These are phyloP conservation scores for Oryctes rhinoceros DNA, from an alignment of 1,140 invertebrate genomes.

Conservation along the genomic window DNA sequence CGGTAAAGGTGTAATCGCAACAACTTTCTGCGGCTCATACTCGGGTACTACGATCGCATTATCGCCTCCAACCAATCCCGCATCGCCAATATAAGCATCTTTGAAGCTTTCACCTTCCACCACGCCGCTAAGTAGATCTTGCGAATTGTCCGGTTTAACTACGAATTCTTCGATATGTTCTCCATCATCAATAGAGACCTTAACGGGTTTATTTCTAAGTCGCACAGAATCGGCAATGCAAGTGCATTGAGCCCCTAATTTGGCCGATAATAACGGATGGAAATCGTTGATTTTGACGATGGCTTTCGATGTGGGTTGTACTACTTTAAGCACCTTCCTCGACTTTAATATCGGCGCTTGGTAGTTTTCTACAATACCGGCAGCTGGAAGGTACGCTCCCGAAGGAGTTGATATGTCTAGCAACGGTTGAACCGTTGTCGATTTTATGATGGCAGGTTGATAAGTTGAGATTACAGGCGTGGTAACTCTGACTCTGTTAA, in stretches of 20 bases:
- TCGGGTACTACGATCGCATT: conserved; percentile 20
- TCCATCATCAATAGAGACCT: conserved; percentile 45
- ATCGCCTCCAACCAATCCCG: not conserved
- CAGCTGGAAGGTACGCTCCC: not conserved
- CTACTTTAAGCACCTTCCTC: conserved; percentile 46
- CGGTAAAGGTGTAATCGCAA: conserved; percentile 48
- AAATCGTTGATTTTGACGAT: conserved; percentile 57
- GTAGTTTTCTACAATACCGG: conserved; percentile 40
- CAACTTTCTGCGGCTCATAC: conserved; percentile 49
- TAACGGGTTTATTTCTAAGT: conserved; percentile 60
- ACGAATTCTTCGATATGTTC: conserved; percentile 54
- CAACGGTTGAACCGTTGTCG: not conserved
- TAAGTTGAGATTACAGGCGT: not conserved
- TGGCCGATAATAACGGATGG: conserved; percentile 71
- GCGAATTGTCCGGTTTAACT: conserved; percentile 50
- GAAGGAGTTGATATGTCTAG: not conserved
- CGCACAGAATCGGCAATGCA: conserved; percentile 72
- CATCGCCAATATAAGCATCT: not conserved
- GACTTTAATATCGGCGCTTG: conserved; percentile 37
- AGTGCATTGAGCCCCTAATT: conserved; percentile 77
- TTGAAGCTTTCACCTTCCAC: conserved; percentile 52
- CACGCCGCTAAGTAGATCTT: conserved; percentile 50
- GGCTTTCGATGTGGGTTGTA: conserved; percentile 49
- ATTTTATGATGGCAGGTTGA: not conserved
- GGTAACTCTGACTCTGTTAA: not conserved